phyloP scores from a whole-genome alignment of 1,140 invertebrate genomes.

The Saccostrea glomerata region DNA sequence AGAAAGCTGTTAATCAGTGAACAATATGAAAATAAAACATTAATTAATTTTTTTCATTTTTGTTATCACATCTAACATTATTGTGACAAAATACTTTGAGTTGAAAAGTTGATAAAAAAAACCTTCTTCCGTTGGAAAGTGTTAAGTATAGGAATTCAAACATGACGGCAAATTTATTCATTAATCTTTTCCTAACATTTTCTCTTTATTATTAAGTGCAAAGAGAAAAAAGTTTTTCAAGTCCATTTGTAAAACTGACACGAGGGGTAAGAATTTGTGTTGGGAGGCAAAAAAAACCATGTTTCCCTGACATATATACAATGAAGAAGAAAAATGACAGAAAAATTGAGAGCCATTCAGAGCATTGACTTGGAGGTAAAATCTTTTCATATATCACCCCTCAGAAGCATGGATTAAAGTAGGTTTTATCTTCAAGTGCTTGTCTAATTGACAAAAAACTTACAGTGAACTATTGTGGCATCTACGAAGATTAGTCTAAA shows the following conservation, averaged over 20 bases:
- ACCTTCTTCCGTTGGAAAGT: background rate
- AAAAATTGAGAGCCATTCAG: background rate
- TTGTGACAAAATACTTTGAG: background rate
- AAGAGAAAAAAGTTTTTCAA: background rate
- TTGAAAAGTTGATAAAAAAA: background rate
- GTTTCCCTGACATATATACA: background rate
- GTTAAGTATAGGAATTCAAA: background rate
- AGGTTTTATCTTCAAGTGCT: conserved; percentile 26
- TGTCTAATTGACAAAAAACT: conserved; percentile 34
- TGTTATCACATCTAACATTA: background rate
- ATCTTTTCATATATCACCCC: conserved; percentile 20
- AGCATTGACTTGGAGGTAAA: conserved; percentile 4
- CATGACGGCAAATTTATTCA: background rate
- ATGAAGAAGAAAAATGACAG: background rate
- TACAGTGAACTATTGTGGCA: conserved; percentile 30
- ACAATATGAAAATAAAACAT: background rate
- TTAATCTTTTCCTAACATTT: background rate
- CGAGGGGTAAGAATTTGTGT: background rate
- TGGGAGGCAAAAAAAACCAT: background rate
- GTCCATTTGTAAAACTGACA: background rate
- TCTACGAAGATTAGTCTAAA: conserved; percentile 6
- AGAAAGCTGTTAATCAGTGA: background rate
- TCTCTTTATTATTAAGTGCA: background rate
- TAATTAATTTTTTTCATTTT: background rate
- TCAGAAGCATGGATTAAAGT: conserved; percentile 3